Evolutionary conservation across 2,888 invertebrate genomes (phyloP).

Genomic region (Lasioglossum villosulum): DNA sequence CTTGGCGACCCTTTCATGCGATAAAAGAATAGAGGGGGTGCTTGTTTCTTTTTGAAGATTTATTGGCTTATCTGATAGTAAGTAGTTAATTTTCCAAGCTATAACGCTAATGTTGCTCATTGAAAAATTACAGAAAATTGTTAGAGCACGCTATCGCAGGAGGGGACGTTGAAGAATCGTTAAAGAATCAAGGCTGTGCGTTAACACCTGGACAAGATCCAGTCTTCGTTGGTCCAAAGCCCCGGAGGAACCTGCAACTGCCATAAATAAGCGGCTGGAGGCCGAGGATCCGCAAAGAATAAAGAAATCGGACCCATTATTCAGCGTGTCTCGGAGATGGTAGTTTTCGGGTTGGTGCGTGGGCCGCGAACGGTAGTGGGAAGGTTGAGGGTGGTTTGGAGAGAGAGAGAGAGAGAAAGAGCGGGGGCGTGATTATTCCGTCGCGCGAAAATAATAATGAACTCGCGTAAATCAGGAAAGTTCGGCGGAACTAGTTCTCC

Average conservation of each 20-base stretch:
- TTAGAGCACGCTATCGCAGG: neutral
- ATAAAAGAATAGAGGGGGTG: neutral
- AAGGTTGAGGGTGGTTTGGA: constrained; percentile 13
- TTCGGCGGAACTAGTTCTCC: constrained; percentile 80
- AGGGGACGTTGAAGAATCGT: neutral
- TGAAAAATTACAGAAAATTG: neutral
- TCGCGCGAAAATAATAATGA: constrained; percentile 83
- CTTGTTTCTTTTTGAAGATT: neutral
- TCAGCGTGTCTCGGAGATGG: constrained; percentile 57
- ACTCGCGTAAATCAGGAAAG: constrained; percentile 83
- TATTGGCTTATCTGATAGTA: neutral
- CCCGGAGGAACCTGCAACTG: constrained; percentile 31
- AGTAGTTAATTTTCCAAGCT: neutral
- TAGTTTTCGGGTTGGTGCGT: constrained; percentile 57
- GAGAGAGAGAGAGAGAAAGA: neutral
- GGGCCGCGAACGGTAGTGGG: constrained; percentile 18
- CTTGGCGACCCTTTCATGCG: neutral
- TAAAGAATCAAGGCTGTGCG: neutral
- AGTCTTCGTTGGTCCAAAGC: neutral
- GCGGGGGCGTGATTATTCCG: constrained; percentile 75
- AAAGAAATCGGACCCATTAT: constrained; percentile 69
- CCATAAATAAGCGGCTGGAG: constrained; percentile 50
- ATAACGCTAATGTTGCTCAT: neutral
- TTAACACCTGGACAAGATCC: neutral
- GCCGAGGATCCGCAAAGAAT: constrained; percentile 16